phyloP scores from a whole-genome alignment of 2,888 invertebrate genomes.

The Apamea sordens region DNA sequence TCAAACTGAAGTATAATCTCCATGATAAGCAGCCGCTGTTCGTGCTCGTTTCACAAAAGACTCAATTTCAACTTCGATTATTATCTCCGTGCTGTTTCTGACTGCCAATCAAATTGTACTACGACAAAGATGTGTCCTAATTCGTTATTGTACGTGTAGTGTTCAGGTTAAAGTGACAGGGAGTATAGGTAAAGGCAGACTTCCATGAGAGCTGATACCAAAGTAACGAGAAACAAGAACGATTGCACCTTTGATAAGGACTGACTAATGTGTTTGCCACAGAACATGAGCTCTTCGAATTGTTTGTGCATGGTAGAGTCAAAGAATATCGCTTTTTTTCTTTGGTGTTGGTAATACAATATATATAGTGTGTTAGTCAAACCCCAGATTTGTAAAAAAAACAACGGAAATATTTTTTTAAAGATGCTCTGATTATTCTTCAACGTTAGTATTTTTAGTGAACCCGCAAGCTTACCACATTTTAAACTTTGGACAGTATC shows the following conservation, averaged over 20 bases:
- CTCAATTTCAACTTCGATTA: conserved; percentile 59
- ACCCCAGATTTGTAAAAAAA: too few relatives aligned
- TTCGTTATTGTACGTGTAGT: background rate
- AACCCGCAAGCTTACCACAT: background rate
- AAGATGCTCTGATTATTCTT: background rate
- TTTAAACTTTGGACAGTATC: conserved; percentile 1
- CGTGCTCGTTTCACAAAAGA: conserved; percentile 51
- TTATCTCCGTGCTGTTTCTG: conserved; percentile 50
- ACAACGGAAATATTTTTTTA: background rate
- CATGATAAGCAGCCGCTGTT: conserved; percentile 42
- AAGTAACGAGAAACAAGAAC: background rate
- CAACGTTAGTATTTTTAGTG: background rate
- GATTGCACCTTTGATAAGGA: too few relatives aligned
- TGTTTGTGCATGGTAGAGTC: background rate
- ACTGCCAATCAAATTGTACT: conserved; percentile 50
- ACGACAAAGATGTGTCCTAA: conserved; percentile 29
- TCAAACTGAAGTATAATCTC: conserved; percentile 39
- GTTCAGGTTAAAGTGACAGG: background rate
- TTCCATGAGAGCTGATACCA: background rate
- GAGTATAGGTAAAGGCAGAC: too few relatives aligned
- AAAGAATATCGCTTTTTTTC: background rate
- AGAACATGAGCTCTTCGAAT: background rate
- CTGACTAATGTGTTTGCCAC: background rate
- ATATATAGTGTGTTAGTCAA: background rate
- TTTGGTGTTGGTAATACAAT: background rate